A percentile compares a stretch with the other conserved stretches of the same genome.
These are phyloP conservation scores for Siniperca scherzeri DNA, from an alignment of 2,797 vertebrate genomes.

Conservation along the genomic window DNA sequence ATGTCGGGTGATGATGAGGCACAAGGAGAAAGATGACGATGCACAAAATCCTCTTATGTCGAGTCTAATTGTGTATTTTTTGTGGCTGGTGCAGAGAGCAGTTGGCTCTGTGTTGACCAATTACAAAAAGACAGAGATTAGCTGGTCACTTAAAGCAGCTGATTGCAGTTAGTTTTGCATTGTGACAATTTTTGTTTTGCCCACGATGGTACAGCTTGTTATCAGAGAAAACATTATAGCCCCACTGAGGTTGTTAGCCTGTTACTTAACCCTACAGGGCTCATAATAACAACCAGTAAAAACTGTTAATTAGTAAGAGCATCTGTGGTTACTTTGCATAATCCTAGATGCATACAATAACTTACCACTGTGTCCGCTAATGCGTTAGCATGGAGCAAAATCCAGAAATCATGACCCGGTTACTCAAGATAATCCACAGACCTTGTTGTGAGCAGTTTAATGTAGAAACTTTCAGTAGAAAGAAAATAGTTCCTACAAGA, in stretches of 20 bases:
- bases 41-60: conserved; percentile 54
- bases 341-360: background rate
- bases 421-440: background rate
- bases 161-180: conserved; percentile 37
- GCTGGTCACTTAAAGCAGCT: conserved; percentile 32
- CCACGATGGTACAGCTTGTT: conserved; percentile 3
- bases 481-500: too few species aligned
- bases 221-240: conserved; percentile 19
- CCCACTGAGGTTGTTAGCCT: conserved; percentile 24
- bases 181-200: conserved; percentile 9
- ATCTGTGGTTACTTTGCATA: conserved; percentile 41
- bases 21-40: conserved; percentile 39
- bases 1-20: conserved; percentile 48
- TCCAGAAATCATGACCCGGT: background rate
- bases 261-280: conserved; percentile 8
- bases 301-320: conserved; percentile 40
- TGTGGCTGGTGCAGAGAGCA: background rate
- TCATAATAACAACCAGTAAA: conserved; percentile 5
- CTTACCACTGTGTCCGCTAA: background rate
- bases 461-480: too few species aligned
- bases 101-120: background rate
- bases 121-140: conserved; percentile 18
- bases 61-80: background rate
- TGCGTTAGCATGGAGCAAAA: background rate
- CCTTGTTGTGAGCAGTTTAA: background rate